A percentile compares a stretch with the other conserved stretches of the same genome.
These are phyloP conservation scores for Agapornis canus DNA, from an alignment of 2,797 vertebrate genomes.

Conservation along the genomic window DNA sequence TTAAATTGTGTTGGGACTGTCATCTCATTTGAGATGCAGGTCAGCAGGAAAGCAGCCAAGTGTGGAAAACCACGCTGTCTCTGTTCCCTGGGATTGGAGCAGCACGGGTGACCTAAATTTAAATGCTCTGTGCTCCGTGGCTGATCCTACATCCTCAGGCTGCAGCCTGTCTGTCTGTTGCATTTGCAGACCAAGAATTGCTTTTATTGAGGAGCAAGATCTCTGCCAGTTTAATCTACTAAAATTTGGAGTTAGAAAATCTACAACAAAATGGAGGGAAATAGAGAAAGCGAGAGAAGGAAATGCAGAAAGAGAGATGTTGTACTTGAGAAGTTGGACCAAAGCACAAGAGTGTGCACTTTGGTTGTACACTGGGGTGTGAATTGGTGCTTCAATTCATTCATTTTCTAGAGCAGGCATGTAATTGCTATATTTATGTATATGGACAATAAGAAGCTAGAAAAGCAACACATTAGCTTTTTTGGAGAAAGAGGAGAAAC, in stretches of 20 bases:
- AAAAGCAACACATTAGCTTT: neutral
- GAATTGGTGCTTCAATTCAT: neutral
- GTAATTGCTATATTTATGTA: neutral
- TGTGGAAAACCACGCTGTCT: fast-evolving
- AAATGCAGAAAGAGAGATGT: neutral
- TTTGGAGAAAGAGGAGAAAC: neutral
- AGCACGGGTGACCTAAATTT: neutral
- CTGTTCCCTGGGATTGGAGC: neutral
- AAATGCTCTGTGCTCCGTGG: fast-evolving
- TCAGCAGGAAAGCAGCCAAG: neutral
- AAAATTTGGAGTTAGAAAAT: neutral
- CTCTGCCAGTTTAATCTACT: neutral
- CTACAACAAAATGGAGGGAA: neutral
- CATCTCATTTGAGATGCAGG: fast-evolving
- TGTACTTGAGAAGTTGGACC: neutral
- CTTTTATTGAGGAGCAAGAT: neutral
- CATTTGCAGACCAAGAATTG: neutral
- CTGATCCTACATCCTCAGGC: neutral
- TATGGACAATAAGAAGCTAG: neutral
- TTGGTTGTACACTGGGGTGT: neutral
- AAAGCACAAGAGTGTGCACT: neutral
- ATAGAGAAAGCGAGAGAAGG: neutral
- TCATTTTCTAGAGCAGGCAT: neutral
- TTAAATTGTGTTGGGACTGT: neutral
- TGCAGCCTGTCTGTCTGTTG: neutral